Percentiles rank a stretch among this genome's conserved stretches.
Conservation (phyloP, 2,797 vertebrate genomes). For the Phaenicophaeus curvirostris region DNA sequence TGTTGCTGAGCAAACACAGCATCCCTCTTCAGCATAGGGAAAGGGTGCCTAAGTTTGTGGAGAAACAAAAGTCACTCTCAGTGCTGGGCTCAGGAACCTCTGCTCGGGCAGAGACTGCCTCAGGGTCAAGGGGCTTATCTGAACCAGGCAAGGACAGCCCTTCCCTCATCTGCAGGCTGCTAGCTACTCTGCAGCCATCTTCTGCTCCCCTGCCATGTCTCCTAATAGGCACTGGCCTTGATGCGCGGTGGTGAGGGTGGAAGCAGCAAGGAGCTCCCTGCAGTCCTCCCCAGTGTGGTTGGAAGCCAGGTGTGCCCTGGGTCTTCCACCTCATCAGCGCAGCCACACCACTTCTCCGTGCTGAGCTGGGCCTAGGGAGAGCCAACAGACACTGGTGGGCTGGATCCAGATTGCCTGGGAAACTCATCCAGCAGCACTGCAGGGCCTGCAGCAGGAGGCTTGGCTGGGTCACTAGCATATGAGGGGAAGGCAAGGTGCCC, state of each 20-base stretch:
- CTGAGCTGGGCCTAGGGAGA: not conserved
- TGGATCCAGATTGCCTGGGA: not conserved
- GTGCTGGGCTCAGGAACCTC: not conserved
- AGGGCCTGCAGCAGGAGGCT: not conserved
- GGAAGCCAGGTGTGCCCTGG: not conserved
- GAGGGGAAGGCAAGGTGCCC: rapidly evolving
- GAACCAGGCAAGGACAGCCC: not conserved
- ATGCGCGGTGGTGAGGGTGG: rapidly evolving
- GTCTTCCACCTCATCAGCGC: not conserved
- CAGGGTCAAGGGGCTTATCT: not conserved
- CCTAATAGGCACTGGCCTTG: not conserved
- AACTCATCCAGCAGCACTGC: not conserved
- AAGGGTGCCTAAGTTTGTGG: not conserved
- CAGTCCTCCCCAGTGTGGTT: rapidly evolving
- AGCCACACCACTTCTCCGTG: not conserved
- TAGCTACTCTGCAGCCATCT: not conserved
- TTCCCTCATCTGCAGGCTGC: not conserved
- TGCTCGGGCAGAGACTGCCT: rapidly evolving
- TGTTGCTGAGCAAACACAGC: not conserved
- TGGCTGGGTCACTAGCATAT: not conserved
- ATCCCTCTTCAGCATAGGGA: not conserved
- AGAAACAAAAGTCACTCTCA: not conserved
- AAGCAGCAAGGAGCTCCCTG: not conserved
- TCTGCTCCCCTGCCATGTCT: not conserved
- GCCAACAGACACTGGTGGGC: rapidly evolving